Percentiles rank a stretch among this genome's conserved stretches.
Evolutionary conservation across 2,113 vertebrate species (phyloP).

Genomic region (Megaceryle torquata): DNA sequence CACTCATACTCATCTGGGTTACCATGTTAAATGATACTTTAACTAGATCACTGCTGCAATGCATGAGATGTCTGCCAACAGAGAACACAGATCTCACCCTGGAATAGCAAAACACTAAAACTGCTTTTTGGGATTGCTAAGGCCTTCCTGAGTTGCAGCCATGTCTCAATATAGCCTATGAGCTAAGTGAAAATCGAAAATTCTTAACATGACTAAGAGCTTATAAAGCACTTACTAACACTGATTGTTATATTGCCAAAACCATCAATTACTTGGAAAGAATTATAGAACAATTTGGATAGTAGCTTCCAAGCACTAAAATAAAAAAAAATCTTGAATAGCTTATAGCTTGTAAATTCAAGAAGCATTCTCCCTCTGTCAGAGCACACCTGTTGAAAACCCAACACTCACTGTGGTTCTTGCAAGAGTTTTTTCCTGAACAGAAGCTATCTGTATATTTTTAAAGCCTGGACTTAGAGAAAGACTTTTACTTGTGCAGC

Average conservation of each 20-base stretch:
- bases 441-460: neutral
- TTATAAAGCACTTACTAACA: neutral
- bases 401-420: neutral
- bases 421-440: neutral
- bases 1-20: neutral
- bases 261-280: neutral
- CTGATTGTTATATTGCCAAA: constrained; percentile 6
- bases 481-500: neutral
- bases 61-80: neutral
- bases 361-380: neutral
- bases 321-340: neutral
- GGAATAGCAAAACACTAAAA: neutral
- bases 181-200: neutral
- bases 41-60: neutral
- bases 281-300: neutral
- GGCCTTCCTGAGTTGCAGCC: neutral
- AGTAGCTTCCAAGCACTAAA: neutral
- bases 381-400: neutral
- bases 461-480: neutral
- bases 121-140: neutral
- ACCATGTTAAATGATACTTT: neutral
- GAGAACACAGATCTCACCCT: neutral
- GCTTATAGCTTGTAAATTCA: neutral
- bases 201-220: neutral
- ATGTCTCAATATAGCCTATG: neutral